Evolutionary conservation across 2,888 invertebrate species (phyloP).

Genomic region (Spodoptera exigua): DNA sequence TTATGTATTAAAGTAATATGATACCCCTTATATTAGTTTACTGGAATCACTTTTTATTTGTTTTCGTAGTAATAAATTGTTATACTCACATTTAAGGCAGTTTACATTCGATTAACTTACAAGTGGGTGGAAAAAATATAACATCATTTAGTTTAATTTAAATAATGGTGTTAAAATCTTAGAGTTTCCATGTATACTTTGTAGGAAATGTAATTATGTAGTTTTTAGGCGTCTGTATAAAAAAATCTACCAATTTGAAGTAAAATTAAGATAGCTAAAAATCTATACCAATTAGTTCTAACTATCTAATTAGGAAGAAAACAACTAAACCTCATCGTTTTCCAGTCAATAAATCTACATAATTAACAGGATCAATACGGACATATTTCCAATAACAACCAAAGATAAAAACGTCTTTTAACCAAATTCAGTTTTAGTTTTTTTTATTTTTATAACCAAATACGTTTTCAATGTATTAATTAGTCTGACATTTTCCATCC

Average conservation of each 20-base stretch:
- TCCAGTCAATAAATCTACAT: slow-evolving; percentile 13
- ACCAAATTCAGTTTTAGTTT: slow-evolving; percentile 26
- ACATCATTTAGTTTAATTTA: background rate
- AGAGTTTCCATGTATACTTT: too few species aligned
- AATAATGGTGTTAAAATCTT: background rate
- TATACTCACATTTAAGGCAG: slow-evolving; percentile 22
- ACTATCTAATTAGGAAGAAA: too few species aligned
- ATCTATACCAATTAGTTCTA: background rate
- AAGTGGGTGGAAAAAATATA: slow-evolving; percentile 1
- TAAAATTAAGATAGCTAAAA: too few species aligned
- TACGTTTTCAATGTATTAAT: too few species aligned
- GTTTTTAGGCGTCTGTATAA: too few species aligned
- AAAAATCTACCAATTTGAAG: too few species aligned
- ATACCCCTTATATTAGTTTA: slow-evolving; percentile 33
- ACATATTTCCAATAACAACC: slow-evolving; percentile 26
- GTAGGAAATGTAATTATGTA: too few species aligned
- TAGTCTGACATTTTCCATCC: too few species aligned
- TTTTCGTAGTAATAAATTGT: slow-evolving; percentile 41
- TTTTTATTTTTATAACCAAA: slow-evolving; percentile 39
- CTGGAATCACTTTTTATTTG: slow-evolving; percentile 38
- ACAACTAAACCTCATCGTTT: too few species aligned
- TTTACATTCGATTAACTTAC: slow-evolving; percentile 9
- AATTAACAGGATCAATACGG: slow-evolving; percentile 25
- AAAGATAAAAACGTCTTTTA: slow-evolving; percentile 37
- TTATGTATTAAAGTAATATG: slow-evolving; percentile 49